These are phyloP conservation scores for Tribolium madens DNA, from an alignment of 1,140 invertebrate species.

Conservation along the genomic window DNA sequence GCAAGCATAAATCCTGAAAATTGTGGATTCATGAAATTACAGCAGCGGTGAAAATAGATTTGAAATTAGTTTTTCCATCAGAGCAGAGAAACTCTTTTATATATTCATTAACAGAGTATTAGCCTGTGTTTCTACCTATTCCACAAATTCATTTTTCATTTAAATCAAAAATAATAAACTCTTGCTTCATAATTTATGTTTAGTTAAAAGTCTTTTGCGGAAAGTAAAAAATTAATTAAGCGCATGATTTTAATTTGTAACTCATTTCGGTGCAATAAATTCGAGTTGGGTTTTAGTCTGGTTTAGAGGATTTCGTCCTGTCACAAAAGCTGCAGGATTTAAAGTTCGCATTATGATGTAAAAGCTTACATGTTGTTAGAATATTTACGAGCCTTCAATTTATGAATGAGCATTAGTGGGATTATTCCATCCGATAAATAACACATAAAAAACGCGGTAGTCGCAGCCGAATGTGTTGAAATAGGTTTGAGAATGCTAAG, in stretches of 20 bases:
- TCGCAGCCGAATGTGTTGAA: not conserved
- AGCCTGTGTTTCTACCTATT: too few relatives aligned
- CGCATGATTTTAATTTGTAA: not conserved
- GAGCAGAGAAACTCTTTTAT: not conserved
- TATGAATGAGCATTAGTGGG: conserved; percentile 20
- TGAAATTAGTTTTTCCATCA: too few relatives aligned
- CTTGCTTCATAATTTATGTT: not conserved
- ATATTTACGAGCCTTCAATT: conserved; percentile 28
- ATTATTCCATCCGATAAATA: conserved; percentile 5
- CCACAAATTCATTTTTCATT: too few relatives aligned
- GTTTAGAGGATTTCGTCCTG: conserved; percentile 17
- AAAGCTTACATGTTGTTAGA: conserved; percentile 12
- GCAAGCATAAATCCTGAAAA: too few relatives aligned
- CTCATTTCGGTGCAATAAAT: conserved; percentile 13
- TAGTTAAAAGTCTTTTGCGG: not conserved
- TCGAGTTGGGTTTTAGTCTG: not conserved
- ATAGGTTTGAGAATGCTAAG: not conserved
- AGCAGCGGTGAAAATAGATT: too few relatives aligned
- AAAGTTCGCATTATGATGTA: conserved; percentile 16
- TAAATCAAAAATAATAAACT: too few relatives aligned
- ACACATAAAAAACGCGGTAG: not conserved
- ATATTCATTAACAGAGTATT: too few relatives aligned
- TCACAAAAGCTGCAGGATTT: conserved; percentile 17
- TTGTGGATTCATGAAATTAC: too few relatives aligned
- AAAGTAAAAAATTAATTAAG: not conserved